phyloP scores from a whole-genome alignment of 1,140 invertebrate genomes.

The Temnothorax longispinosus region DNA sequence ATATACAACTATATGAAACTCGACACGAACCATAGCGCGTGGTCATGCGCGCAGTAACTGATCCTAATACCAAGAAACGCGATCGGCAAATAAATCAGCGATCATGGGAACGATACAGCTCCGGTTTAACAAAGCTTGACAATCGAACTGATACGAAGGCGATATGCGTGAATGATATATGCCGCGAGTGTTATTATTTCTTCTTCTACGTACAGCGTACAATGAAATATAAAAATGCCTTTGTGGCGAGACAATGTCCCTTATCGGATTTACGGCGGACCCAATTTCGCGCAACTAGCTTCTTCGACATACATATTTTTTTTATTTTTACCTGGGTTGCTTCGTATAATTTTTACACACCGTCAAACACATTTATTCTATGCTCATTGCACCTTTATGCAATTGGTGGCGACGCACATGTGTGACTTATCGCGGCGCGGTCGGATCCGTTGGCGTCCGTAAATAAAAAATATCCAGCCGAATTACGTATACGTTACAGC shows the following conservation, averaged over 20 bases:
- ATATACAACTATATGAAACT: slow-evolving; percentile 26
- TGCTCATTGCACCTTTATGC: neutral
- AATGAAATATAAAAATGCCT: neutral
- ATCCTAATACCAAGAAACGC: slow-evolving; percentile 41
- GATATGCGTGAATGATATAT: neutral
- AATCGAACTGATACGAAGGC: neutral
- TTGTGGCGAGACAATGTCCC: no score
- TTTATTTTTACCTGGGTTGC: neutral
- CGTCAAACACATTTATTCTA: neutral
- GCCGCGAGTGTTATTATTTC: neutral
- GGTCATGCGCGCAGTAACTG: neutral
- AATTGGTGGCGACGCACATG: neutral
- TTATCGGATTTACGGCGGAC: neutral
- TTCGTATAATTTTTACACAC: neutral
- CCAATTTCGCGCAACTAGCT: neutral
- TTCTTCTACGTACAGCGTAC: neutral
- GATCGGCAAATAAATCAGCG: slow-evolving; percentile 45
- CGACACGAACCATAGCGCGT: neutral
- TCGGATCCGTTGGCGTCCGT: neutral
- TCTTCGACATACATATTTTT: neutral
- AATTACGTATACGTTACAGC: neutral
- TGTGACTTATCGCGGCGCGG: slow-evolving; percentile 1
- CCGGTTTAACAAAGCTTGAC: slow-evolving; percentile 30
- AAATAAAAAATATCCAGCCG: slow-evolving; percentile 12
- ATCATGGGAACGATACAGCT: slow-evolving; percentile 22